Percentiles rank a stretch among this genome's conserved stretches.
phyloP scores from a whole-genome alignment of 2,113 vertebrate genomes.

The Pleuronectes platessa region DNA sequence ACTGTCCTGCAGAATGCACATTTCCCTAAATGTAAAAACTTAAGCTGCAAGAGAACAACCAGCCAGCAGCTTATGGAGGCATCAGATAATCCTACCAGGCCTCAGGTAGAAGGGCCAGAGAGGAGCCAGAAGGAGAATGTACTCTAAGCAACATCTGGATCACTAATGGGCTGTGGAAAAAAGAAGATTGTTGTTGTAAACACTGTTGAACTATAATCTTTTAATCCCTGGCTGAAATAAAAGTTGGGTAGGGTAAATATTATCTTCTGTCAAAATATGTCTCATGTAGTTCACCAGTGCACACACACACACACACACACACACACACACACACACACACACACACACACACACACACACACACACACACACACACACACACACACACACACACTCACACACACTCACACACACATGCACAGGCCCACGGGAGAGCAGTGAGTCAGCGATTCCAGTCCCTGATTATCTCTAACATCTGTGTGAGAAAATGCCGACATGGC shows the following conservation, averaged over 20 bases:
- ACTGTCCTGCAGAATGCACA: too few relatives aligned
- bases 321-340: not conserved
- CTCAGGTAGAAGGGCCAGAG: too few relatives aligned
- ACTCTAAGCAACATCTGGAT: too few relatives aligned
- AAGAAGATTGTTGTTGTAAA: too few relatives aligned
- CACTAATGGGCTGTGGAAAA: too few relatives aligned
- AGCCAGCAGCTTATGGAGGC: not conserved
- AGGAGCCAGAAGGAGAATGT: too few relatives aligned
- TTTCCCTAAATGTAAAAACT: too few relatives aligned
- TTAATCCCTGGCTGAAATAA: not conserved
- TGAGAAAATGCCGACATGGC: constrained; percentile 44
- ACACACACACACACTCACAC: not conserved
- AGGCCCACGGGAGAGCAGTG: constrained; percentile 13
- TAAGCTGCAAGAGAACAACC: too few relatives aligned
- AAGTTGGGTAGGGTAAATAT: not conserved
- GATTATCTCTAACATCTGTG: constrained; percentile 33
- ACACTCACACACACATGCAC: not conserved
- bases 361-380: not conserved
- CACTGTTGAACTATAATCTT: too few relatives aligned
- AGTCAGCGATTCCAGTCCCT: constrained; percentile 39
- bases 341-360: not conserved
- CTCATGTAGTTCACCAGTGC: not conserved
- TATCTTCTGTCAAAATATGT: not conserved
- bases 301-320: not conserved
- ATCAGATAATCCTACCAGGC: not conserved